Evolutionary conservation across 1,140 invertebrate genomes (phyloP).

Genomic region (Gonioctena quinquepunctata): DNA sequence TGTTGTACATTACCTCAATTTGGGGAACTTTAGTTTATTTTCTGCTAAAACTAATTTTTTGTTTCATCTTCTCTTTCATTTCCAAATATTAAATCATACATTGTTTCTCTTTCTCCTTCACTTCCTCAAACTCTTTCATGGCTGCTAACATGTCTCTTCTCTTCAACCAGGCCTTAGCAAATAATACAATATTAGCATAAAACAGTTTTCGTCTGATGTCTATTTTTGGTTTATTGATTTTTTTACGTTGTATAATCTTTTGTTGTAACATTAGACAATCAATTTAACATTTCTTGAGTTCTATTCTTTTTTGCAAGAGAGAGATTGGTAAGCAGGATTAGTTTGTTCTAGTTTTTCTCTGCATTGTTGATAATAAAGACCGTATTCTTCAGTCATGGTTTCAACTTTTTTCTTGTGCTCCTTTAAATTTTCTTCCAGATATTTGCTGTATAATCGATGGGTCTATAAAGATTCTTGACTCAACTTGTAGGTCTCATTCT

Average conservation of each 20-base stretch:
- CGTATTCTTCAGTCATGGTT: neutral
- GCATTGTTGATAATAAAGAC: neutral
- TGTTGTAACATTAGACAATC: neutral
- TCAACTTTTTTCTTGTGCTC: neutral
- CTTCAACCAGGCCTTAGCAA: constrained; percentile 6
- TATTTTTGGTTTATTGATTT: neutral
- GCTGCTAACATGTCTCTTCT: neutral
- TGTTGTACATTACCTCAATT: neutral
- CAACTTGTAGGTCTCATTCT: neutral
- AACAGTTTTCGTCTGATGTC: neutral
- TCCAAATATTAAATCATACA: neutral
- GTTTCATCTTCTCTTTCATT: neutral
- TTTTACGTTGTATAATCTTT: neutral
- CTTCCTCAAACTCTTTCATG: neutral
- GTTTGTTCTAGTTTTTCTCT: constrained; percentile 1
- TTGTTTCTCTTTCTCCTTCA: neutral
- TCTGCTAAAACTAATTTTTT: neutral
- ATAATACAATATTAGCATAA: neutral
- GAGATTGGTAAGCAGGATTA: constrained; percentile 9
- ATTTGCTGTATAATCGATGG: neutral
- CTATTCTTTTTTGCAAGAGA: neutral
- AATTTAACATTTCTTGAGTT: neutral
- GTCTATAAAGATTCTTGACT: neutral
- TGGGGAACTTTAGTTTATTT: neutral
- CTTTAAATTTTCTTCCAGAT: neutral